phyloP scores from a whole-genome alignment of 2,888 invertebrate genomes.

The Empis livida region DNA sequence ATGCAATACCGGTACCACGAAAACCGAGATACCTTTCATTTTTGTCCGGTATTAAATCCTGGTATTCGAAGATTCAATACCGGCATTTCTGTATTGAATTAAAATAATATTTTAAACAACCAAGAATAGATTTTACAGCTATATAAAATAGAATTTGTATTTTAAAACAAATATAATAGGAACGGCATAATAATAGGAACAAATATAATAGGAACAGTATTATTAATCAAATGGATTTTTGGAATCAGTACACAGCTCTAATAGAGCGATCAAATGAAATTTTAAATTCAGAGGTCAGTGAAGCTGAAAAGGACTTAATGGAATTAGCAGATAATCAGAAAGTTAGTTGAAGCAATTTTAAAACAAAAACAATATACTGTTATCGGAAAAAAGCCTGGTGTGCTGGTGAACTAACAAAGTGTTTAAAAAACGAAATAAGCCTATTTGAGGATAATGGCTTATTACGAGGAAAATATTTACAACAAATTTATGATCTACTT shows the following conservation, averaged over 20 bases:
- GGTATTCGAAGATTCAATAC: no score
- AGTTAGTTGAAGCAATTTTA: neutral
- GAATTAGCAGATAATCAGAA: neutral
- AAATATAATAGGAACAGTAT: no score
- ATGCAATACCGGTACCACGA: no score
- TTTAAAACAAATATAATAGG: no score
- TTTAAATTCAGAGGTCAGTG: neutral
- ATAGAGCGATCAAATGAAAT: neutral
- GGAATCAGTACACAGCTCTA: neutral
- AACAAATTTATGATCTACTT: neutral
- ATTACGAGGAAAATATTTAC: neutral
- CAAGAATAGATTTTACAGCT: no score
- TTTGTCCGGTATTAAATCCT: no score
- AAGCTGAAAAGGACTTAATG: neutral
- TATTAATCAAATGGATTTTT: neutral
- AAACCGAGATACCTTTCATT: no score
- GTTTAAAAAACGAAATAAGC: neutral
- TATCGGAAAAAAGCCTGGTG: neutral
- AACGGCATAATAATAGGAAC: no score
- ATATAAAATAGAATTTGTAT: no score
- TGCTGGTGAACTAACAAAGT: neutral
- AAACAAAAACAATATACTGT: neutral
- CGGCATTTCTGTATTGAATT: no score
- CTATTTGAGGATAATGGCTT: neutral
- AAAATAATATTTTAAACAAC: no score